Evolutionary conservation across 2,888 invertebrate genomes (phyloP).

Genomic region (Agrenia bidenticulata): DNA sequence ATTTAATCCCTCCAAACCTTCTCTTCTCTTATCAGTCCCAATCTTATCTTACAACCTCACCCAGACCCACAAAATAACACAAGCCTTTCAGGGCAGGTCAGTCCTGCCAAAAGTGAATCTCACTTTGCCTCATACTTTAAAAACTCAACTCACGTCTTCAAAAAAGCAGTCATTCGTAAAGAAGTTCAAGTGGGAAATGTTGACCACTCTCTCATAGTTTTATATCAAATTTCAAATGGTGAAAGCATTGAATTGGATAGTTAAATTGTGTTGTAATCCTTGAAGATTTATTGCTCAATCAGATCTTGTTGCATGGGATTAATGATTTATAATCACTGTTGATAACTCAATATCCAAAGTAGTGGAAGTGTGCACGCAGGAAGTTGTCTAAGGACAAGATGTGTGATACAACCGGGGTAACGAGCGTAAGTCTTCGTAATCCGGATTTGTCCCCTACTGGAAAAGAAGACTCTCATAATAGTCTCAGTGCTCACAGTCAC

Average conservation of each 20-base stretch:
- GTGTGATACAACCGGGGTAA: constrained; percentile 16
- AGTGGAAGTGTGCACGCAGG: too few species aligned
- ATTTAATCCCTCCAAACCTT: neutral
- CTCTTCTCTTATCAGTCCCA: constrained; percentile 3
- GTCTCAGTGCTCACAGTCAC: neutral
- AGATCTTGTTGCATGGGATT: neutral
- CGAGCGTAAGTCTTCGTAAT: constrained; percentile 24
- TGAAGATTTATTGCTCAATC: too few species aligned
- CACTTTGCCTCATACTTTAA: neutral
- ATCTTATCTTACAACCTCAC: constrained; percentile 3
- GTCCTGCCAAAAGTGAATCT: neutral
- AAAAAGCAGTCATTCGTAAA: too few species aligned
- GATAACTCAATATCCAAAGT: too few species aligned
- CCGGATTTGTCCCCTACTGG: constrained; percentile 27
- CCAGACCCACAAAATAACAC: too few species aligned
- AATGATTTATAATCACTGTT: neutral
- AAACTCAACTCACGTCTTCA: too few species aligned
- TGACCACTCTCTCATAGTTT: neutral
- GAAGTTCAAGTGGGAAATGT: neutral
- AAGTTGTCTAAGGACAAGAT: neutral
- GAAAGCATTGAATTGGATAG: too few species aligned
- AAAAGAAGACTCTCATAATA: constrained; percentile 25
- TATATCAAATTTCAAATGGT: too few species aligned
- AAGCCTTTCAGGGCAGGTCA: too few species aligned
- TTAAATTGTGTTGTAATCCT: too few species aligned